Base-by-base conservation (phyloP, 2,797 vertebrate genomes). In the Lateolabrax maculatus region DNA sequence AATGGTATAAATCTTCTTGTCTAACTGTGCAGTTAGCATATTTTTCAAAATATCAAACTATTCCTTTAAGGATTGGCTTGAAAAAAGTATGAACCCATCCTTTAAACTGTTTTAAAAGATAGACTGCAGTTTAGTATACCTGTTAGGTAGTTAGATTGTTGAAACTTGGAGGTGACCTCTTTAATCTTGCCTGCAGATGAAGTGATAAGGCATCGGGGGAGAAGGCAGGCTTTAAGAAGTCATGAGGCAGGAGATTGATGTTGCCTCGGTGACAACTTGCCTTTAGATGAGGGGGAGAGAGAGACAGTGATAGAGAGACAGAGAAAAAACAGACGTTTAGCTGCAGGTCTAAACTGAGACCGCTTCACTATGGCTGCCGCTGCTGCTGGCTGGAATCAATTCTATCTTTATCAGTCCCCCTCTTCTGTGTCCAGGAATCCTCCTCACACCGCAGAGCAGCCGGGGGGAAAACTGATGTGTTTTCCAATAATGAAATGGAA, bases 401-500 rank as follows among this genome's bases (percentile, higher is more conserved):
- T 95, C 94, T 91, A 87, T 93, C 94, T 95, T 96, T 96, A 95
- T 96, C 95, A 95, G 94, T 94, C 87, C 84, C 90, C 89, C 87
- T 93, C 90, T 89, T 93, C 90, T 91, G 90, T 94, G 93, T 95
- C 92, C 93, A 90, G 94, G 94, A 95, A 95, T 95, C 90, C 93
- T 94, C 86, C 93, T 90, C 92, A 89, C 85, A 82, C 88, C 29
- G 62, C 89, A 90, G 87, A 87, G 83, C 84, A 91, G 91, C 91
- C 82, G 41, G 80, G 73, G 92, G 91, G 87, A 84, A 88, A 90
- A 87, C 93, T 92, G 93, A 94, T 94, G 93, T 93, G 90, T 95
- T 96, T 95, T 95, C 95, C 95, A 96, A 95, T 95, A 96, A 95
- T 96, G 93, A 95, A 95, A 95, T 93, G 84, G 89, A 94, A 94